Base-by-base conservation (phyloP, 2,113 vertebrate genomes). In the Polypterus senegalus region DNA sequence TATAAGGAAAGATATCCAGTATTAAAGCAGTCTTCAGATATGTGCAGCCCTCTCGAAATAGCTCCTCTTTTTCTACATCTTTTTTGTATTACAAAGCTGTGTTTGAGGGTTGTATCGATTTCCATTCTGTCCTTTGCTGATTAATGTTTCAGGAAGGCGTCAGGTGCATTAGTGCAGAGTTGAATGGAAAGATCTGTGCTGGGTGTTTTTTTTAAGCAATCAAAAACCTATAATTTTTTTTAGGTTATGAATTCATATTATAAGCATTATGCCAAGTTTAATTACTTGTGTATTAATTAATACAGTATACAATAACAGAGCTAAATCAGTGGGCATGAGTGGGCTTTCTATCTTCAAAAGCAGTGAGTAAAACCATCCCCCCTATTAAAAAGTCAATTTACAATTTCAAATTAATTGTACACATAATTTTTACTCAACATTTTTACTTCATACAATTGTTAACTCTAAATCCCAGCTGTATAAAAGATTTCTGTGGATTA, bases 61-160 rank as follows among this genome's bases (percentile, higher is more conserved):
- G 46, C 58, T 61, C 62, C 60, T 65, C 64, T 59, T 61, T 54
- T 61, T 9, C 44, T 47, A 65, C 65, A 61, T 61, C 56, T 78
- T 76, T 61, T 79, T 76, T 61, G 49, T 71, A 63, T 64, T 72
- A 47, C 4, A 10, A 45, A 48, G 54, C 48, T 66, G 11, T 64
- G 67, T 77, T 79, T 78, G 64, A 75, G 71, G 62, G 43, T 5
- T 61, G 0, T 66, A 79, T 81, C 74, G 77, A 80, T 83, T 79
- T 83, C 61, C 68, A 56, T 72, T 76, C 66, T 72, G 66, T 67
- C 71, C 67, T 3, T 48, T 11, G 47, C 66, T 82, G 68, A 75
- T 81, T 83, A 82, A 79, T 79, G 65, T 68, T 76, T 67, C 61
- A 73, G 70, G 63, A 78, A 80, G 61, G 43, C 51, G 65, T 74